phyloP scores from a whole-genome alignment of 92 coral and sea anemone species.

The Parazoanthus atlanticus region DNA sequence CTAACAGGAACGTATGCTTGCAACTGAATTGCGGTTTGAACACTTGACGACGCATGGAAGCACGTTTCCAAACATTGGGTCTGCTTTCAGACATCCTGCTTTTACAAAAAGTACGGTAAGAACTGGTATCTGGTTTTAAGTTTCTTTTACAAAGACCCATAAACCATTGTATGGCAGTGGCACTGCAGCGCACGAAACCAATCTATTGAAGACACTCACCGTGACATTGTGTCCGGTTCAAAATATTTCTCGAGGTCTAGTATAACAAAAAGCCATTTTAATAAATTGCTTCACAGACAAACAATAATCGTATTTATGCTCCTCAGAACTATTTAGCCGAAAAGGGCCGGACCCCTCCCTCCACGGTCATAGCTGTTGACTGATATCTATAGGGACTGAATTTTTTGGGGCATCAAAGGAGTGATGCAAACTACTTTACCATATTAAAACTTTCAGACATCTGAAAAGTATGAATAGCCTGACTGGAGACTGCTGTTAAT shows the following conservation, averaged over 20 bases:
- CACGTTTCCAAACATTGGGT: background rate
- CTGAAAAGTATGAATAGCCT: background rate
- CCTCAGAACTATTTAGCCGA: background rate
- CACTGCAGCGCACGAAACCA: no score
- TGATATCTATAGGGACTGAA: no score
- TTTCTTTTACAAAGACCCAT: background rate
- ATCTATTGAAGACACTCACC: no score
- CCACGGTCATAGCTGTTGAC: background rate
- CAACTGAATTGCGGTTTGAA: background rate
- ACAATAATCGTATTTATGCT: no score
- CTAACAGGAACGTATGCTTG: background rate
- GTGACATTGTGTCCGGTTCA: background rate
- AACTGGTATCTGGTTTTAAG: background rate
- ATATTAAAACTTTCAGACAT: background rate
- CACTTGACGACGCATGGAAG: background rate
- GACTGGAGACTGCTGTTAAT: no score
- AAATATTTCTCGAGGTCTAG: background rate
- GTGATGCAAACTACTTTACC: no score
- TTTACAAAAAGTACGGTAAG: background rate
- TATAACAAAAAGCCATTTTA: no score
- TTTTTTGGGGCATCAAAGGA: no score
- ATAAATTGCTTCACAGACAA: background rate
- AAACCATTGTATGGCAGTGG: background rate
- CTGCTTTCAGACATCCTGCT: background rate
- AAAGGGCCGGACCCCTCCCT: background rate